These are phyloP conservation scores for Hestina assimilis DNA, from an alignment of 1,140 invertebrate species.

Conservation along the genomic window DNA sequence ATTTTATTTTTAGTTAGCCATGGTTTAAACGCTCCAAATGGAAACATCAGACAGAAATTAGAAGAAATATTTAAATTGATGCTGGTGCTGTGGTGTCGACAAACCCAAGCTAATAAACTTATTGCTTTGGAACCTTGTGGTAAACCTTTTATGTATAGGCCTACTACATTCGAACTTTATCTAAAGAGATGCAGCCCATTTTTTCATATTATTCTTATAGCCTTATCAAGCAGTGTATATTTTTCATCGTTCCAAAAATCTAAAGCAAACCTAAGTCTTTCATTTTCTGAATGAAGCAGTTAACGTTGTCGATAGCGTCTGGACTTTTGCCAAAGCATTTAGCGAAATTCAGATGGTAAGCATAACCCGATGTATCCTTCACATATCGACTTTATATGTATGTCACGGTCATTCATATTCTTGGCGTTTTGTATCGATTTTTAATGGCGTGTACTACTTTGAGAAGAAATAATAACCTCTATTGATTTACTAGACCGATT, in stretches of 20 bases:
- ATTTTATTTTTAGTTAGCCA: conserved; percentile 55
- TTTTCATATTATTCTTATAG: no score
- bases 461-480: conserved; percentile 10
- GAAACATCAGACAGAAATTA: conserved; percentile 82
- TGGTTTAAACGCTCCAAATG: conserved; percentile 62
- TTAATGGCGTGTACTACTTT: conserved; percentile 25
- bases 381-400: conserved; percentile 37
- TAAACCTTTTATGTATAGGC: conserved; percentile 47
- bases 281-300: conserved; percentile 30
- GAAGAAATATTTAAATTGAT: conserved; percentile 89
- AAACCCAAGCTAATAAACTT: conserved; percentile 83
- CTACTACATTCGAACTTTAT: not conserved
- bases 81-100: conserved; percentile 88
- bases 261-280: not conserved
- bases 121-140: conserved; percentile 79
- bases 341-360: conserved; percentile 44
- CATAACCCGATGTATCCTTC: conserved; percentile 39
- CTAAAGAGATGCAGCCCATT: no score
- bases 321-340: conserved; percentile 48
- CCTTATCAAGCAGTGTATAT: no score
- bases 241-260: no score
- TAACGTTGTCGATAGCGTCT: conserved; percentile 24
- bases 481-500: conserved; percentile 4
- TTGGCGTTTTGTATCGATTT: conserved; percentile 41
- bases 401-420: conserved; percentile 55